A percentile compares a stretch with the other conserved stretches of the same genome.
Conservation (phyloP, 2,113 vertebrate genomes). For the Salvator merianae region DNA sequence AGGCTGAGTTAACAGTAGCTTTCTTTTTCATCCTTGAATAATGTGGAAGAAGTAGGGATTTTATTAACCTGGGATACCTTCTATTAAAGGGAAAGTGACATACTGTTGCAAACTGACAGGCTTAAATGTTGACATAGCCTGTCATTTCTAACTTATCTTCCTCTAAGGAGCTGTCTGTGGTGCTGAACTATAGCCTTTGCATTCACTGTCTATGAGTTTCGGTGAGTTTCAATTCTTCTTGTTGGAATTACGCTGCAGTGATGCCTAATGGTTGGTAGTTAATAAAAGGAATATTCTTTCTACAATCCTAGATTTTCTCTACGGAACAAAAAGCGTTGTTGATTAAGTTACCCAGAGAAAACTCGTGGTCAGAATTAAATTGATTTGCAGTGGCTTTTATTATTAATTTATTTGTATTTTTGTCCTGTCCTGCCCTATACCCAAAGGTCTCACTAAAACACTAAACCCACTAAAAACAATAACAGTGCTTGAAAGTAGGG, state of each 20-base stretch:
- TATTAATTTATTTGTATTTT: too few species aligned
- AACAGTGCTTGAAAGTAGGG: too few species aligned
- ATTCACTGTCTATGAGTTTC: background rate
- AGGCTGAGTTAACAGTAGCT: background rate
- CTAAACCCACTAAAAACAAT: too few species aligned
- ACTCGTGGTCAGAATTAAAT: background rate
- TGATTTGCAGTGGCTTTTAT: background rate
- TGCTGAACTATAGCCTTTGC: constrained; percentile 1
- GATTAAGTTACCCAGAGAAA: background rate
- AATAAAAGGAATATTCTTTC: background rate
- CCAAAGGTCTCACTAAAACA: too few species aligned
- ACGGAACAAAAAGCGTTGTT: background rate
- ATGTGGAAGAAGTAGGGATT: background rate
- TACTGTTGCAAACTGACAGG: background rate
- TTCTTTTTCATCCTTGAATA: background rate
- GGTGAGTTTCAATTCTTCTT: background rate
- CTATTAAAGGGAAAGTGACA: constrained; percentile 19
- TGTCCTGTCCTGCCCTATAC: too few species aligned
- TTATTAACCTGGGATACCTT: background rate
- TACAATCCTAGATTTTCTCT: background rate
- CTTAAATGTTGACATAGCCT: background rate
- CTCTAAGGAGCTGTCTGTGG: background rate
- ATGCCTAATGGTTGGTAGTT: background rate
- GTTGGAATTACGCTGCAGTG: background rate
- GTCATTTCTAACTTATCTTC: too few species aligned